These are phyloP conservation scores for Enteromius anoplus DNA, from an alignment of 2,797 vertebrate genomes.

Conservation along the genomic window DNA sequence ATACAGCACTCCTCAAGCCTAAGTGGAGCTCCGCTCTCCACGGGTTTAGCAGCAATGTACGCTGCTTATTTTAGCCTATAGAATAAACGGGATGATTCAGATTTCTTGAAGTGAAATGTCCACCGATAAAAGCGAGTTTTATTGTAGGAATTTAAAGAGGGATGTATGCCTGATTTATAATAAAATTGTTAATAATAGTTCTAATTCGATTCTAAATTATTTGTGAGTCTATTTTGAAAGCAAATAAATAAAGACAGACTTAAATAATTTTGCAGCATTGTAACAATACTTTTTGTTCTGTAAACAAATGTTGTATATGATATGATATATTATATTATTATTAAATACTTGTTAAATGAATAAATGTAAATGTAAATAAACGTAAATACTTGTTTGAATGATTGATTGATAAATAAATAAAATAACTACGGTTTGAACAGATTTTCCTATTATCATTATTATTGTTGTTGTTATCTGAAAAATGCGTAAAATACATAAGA, in stretches of 20 bases:
- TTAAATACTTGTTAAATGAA: not conserved
- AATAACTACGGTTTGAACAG: not conserved
- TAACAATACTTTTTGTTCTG: not conserved
- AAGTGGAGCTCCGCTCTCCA: constrained; percentile 4
- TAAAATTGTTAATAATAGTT: not conserved
- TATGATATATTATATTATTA: not conserved
- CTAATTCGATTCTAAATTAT: too few species aligned
- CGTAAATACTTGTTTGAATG: not conserved
- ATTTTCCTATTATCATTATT: not conserved
- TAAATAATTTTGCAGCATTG: not conserved
- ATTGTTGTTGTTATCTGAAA: not conserved
- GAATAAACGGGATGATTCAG: not conserved
- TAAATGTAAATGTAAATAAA: too few species aligned
- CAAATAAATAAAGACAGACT: not conserved
- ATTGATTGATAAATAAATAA: not conserved
- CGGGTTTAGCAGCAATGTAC: not conserved
- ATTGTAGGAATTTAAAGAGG: not conserved
- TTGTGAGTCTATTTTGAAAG: not conserved
- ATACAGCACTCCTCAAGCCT: constrained; percentile 8
- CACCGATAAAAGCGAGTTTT: not conserved
- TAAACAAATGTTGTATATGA: not conserved
- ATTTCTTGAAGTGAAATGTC: not conserved
- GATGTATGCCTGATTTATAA: not conserved
- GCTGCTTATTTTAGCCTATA: constrained; percentile 4
- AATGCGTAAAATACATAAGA: not conserved